phyloP scores from a whole-genome alignment of 1,140 invertebrate species.

The Euglossa dilemma region DNA sequence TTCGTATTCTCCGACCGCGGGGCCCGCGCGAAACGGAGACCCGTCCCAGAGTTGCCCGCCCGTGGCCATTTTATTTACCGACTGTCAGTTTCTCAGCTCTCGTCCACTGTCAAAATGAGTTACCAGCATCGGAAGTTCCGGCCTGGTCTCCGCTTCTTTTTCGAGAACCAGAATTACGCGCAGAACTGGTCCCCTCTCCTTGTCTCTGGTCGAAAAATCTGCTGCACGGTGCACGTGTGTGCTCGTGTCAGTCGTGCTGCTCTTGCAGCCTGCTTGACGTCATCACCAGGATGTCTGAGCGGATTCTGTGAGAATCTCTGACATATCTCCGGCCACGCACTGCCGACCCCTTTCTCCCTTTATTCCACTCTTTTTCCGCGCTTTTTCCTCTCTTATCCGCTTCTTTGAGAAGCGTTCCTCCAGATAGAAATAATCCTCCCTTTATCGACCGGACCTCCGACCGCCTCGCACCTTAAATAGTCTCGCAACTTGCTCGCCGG shows the following conservation, averaged over 20 bases:
- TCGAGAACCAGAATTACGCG: constrained; percentile 58
- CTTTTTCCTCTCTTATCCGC: not conserved
- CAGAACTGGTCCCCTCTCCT: constrained; percentile 46
- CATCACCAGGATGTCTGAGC: constrained; percentile 38
- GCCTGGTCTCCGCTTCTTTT: constrained; percentile 44
- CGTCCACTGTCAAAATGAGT: constrained; percentile 27
- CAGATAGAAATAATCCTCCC: not conserved
- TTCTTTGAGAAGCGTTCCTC: not conserved
- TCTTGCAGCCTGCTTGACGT: constrained; percentile 38
- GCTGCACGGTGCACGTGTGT: constrained; percentile 41
- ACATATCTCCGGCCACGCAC: not conserved
- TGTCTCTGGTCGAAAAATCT: constrained; percentile 25
- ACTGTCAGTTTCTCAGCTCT: not conserved
- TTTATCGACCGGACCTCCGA: not conserved
- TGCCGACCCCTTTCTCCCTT: not conserved
- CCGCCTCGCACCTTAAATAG: not conserved
- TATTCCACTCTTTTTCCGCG: too few species aligned
- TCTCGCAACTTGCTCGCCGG: not conserved
- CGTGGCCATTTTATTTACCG: constrained; percentile 7
- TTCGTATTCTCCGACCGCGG: too few species aligned
- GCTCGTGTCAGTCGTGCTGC: constrained; percentile 21
- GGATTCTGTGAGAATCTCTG: constrained; percentile 34
- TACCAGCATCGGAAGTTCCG: constrained; percentile 5
- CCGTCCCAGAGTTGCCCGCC: too few species aligned
- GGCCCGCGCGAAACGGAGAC: too few species aligned